These are phyloP conservation scores for Lycopodina hypogea DNA, from an alignment of 37 sponge, comb jelly and placozoan species.

Conservation along the genomic window DNA sequence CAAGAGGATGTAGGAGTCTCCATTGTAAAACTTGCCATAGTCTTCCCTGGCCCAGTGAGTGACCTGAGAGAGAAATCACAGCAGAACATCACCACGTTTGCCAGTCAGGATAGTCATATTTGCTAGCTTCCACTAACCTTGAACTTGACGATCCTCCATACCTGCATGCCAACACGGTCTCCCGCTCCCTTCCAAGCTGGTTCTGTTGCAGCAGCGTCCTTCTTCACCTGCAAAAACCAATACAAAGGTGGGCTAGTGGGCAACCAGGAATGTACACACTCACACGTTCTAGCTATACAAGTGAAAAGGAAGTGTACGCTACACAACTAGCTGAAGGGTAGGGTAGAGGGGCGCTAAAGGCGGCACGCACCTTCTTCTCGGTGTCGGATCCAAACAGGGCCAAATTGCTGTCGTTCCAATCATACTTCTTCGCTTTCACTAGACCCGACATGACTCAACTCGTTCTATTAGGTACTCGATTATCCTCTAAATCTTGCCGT, in stretches of 20 bases:
- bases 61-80: conserved; percentile 37
- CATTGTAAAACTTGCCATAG: conserved; percentile 95
- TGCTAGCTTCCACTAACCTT: too few species aligned
- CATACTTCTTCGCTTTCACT: conserved; percentile 88
- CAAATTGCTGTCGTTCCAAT: conserved; percentile 98
- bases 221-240: conserved; percentile 74
- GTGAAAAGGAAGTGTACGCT: too few species aligned
- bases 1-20: conserved; percentile 97
- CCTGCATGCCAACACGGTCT: conserved; percentile 76
- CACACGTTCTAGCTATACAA: too few species aligned
- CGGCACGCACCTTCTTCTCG: conserved; percentile 69
- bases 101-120: not conserved
- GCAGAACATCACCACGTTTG: not conserved
- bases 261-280: not conserved
- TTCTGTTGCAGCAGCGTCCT: conserved; percentile 89
- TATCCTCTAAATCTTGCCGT: not conserved
- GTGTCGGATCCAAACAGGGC: conserved; percentile 96
- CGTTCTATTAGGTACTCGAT: too few species aligned
- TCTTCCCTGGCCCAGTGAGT: conserved; percentile 83
- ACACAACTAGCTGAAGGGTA: too few species aligned
- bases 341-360: too few species aligned
- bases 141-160: conserved; percentile 98
- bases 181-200: conserved; percentile 94
- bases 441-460: conserved; percentile 67
- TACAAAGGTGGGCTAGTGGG: not conserved